Conservation (phyloP, 2,888 invertebrate genomes). For the Embidobia sp. region DNA sequence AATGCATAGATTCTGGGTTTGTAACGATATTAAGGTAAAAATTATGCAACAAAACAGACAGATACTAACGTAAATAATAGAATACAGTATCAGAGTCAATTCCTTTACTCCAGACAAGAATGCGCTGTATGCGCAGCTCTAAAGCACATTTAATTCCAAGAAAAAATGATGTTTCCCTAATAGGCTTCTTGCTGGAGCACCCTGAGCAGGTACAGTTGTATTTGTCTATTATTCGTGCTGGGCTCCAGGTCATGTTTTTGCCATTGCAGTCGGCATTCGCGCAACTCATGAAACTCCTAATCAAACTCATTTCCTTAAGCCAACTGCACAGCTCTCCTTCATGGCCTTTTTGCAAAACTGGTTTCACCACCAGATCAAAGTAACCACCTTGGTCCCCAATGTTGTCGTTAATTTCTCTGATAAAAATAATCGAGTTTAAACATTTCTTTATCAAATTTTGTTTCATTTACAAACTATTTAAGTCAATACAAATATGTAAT, state of each 20-base stretch:
- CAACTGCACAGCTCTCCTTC: slow-evolving; percentile 83
- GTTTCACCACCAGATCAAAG: slow-evolving; percentile 82
- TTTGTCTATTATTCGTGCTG: slow-evolving; percentile 82
- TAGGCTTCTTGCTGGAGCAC: slow-evolving; percentile 81
- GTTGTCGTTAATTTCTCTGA: slow-evolving; percentile 67
- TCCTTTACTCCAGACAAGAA: slow-evolving; percentile 86
- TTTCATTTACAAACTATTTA: background rate
- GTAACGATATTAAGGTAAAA: no score
- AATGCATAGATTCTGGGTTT: no score
- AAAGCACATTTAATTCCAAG: slow-evolving; percentile 85
- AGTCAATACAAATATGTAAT: background rate
- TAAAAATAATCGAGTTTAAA: background rate
- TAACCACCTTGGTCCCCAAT: slow-evolving; percentile 78
- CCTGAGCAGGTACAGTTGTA: slow-evolving; percentile 83
- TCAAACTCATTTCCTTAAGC: slow-evolving; percentile 82
- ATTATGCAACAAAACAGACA: no score
- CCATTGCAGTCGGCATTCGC: slow-evolving; percentile 80
- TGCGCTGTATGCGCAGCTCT: slow-evolving; percentile 84
- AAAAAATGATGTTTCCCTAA: slow-evolving; percentile 84
- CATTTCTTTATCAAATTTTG: no score
- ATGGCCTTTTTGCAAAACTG: slow-evolving; percentile 82
- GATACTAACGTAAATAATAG: slow-evolving; percentile 84
- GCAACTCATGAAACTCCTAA: slow-evolving; percentile 80
- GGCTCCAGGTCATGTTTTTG: slow-evolving; percentile 81
- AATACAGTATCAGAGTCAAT: slow-evolving; percentile 83